Base-by-base conservation (phyloP, 2,888 invertebrate species). In the Melanotus villosus region DNA sequence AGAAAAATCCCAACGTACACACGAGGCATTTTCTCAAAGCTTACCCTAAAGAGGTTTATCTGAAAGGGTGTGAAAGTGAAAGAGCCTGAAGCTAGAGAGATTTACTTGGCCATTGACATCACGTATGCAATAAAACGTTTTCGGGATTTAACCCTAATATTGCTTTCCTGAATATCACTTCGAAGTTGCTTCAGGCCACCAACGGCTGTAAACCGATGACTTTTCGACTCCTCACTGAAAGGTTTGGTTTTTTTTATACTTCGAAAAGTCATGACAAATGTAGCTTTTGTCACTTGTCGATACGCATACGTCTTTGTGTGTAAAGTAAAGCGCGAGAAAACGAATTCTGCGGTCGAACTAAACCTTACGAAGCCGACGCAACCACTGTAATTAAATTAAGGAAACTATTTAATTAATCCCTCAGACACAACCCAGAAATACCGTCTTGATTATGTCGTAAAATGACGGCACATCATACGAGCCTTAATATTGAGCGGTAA, bases 81-180 rank as follows among this genome's bases (percentile, higher is more conserved):
- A 74, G 59, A 54, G 73, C 76, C 72, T 23, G 54, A 45, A 70
- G 77, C 73, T 47, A 58, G 64, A 65, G 57, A 57, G 65, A 68
- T 72, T 65, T 65, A 58, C 57, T 78, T 78, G 77, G 76, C 80
- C 79, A 82, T 81, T 81, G 80, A 80, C 79, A 79, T 80, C 82
- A 81, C 82, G 82, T 81, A 81, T 78, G 79, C 80, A 81, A 82
- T 82, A 82, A 81, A 80, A 78, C 77, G 79, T 78, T 79, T 78
- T 77, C 78, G 76, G 78, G 79, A 80, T 78, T 78, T 74, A 76
- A 74, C 78, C 76, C 79, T 79, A 81, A 80, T 78, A 80, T 80
- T 80, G 79, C 79, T 80, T 77, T 78, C 76, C 74, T 76, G 73
- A 76, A 65, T 65, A 65, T 65, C 65, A 65, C 65, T 65, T 45